Evolutionary conservation across 2,888 invertebrate genomes (phyloP).

Genomic region (Trichopria drosophilae): DNA sequence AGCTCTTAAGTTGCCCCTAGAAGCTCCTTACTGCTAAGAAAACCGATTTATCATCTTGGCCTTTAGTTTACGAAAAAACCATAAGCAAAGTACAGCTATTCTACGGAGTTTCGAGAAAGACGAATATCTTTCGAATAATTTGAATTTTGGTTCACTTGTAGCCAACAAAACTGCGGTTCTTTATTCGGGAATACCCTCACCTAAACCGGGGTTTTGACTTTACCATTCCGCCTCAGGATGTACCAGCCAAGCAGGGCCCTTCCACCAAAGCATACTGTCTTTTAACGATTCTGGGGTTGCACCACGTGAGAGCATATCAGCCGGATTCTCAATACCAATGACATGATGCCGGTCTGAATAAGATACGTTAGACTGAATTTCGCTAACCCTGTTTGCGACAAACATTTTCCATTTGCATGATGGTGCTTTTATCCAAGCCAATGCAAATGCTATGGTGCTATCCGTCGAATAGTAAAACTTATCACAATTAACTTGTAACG

Average conservation of each 20-base stretch:
- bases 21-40: too few species aligned
- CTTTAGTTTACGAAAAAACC: neutral
- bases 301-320: too few species aligned
- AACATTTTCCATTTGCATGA: too few species aligned
- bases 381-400: neutral
- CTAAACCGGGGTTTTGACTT: neutral
- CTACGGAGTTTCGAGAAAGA: neutral
- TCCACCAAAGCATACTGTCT: conserved; percentile 34
- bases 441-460: conserved; percentile 23
- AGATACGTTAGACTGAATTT: neutral
- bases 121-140: neutral
- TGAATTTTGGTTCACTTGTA: neutral
- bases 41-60: neutral
- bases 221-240: neutral
- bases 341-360: neutral
- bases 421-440: too few species aligned
- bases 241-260: conserved; percentile 28
- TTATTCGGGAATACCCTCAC: neutral
- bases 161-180: neutral
- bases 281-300: too few species aligned
- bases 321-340: too few species aligned
- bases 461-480: conserved; percentile 28
- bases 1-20: too few species aligned
- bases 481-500: neutral
- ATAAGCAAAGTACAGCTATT: conserved; percentile 2